These are phyloP conservation scores for Phymanthus crucifer DNA, from an alignment of 92 coral and sea anemone genomes.

Conservation along the genomic window DNA sequence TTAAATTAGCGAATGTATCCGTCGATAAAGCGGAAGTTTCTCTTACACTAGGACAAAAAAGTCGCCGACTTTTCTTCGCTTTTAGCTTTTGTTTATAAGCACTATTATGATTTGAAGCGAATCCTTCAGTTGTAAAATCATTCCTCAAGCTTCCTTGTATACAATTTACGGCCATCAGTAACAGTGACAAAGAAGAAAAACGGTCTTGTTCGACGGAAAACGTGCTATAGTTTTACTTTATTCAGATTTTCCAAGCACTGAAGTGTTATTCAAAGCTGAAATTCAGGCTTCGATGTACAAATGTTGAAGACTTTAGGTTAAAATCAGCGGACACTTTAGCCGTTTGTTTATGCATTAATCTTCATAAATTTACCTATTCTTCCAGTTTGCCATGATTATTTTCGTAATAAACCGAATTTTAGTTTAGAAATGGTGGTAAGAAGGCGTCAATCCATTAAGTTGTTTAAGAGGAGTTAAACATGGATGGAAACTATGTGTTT, in stretches of 20 bases:
- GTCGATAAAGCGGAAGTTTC: not conserved
- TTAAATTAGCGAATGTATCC: not conserved
- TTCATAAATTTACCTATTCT: not conserved
- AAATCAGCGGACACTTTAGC: not conserved
- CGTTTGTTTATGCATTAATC: not conserved
- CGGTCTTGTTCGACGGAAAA: not conserved
- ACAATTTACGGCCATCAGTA: not conserved
- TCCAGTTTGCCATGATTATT: not conserved
- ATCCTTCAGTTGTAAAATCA: not conserved
- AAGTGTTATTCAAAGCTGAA: not conserved
- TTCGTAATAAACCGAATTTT: not conserved
- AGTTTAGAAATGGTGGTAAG: not conserved
- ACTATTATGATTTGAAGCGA: not conserved
- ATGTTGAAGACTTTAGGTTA: not conserved
- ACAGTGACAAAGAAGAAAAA: not conserved
- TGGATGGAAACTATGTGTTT: constrained; percentile 15
- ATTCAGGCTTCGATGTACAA: not conserved
- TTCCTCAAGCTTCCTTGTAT: not conserved
- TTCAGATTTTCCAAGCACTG: not conserved
- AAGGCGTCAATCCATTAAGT: constrained; percentile 7
- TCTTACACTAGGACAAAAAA: not conserved
- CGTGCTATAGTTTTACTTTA: not conserved
- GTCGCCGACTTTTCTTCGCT: not conserved
- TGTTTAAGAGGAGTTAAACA: constrained; percentile 13
- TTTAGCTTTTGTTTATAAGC: not conserved